These are phyloP conservation scores for Odocoileus hemionus DNA, from an alignment of 2,113 vertebrate species.

Conservation along the genomic window DNA sequence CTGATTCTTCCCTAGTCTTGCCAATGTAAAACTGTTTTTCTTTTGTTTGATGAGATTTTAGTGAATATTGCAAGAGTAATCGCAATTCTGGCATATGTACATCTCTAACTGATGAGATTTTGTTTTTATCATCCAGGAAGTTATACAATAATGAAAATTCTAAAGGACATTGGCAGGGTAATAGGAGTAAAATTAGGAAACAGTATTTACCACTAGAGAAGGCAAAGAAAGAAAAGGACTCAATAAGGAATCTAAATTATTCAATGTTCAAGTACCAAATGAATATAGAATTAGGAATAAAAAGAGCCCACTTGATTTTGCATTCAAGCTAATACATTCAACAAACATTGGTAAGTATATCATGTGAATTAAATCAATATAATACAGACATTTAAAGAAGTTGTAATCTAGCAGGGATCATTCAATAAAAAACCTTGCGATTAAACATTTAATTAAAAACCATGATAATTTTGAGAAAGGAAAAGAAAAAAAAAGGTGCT, in stretches of 20 bases:
- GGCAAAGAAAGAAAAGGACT: not conserved
- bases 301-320: not conserved
- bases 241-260: not conserved
- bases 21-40: not conserved
- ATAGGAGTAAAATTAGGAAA: not conserved
- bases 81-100: not conserved
- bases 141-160: not conserved
- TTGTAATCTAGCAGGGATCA: not conserved
- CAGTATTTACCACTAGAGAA: not conserved
- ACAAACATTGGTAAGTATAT: not conserved
- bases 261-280: not conserved
- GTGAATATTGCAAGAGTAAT: not conserved
- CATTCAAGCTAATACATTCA: not conserved
- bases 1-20: not conserved
- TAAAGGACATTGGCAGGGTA: not conserved
- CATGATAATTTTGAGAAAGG: not conserved
- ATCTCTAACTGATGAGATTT: not conserved
- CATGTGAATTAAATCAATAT: not conserved
- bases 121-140: not conserved
- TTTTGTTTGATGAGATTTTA: not conserved
- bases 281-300: not conserved
- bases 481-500: not conserved
- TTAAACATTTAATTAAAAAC: conserved; percentile 14
- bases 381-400: not conserved
- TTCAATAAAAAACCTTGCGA: not conserved